A percentile compares a stretch with the other conserved stretches of the same genome.
These are phyloP conservation scores for Phenganax stokvisi DNA, from an alignment of 92 coral and sea anemone genomes.

Conservation along the genomic window DNA sequence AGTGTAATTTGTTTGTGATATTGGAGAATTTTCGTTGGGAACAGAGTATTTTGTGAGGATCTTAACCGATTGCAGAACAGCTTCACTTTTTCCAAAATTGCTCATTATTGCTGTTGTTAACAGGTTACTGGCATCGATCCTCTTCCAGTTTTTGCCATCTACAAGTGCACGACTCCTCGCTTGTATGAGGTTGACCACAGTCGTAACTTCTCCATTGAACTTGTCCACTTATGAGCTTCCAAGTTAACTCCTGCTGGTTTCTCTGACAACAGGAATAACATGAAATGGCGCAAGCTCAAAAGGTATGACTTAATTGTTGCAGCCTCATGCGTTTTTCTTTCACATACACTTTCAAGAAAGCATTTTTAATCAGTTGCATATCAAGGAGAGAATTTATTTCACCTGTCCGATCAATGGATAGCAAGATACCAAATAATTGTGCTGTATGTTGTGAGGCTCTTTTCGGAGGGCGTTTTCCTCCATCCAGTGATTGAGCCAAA, in stretches of 20 bases:
- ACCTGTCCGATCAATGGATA: conserved; percentile 6
- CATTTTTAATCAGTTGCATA: background rate
- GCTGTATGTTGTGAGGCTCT: conserved; percentile 5
- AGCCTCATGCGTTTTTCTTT: conserved; percentile 32
- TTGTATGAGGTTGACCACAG: conserved; percentile 54
- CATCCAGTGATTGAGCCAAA: conserved; percentile 1
- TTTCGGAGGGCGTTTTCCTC: conserved; percentile 16
- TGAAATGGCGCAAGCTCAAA: conserved; percentile 55
- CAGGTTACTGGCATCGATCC: conserved; percentile 24
- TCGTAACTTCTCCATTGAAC: conserved; percentile 41
- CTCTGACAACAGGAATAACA: conserved; percentile 43
- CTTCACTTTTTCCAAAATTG: conserved; percentile 44
- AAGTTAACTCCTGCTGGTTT: conserved; percentile 26
- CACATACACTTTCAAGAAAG: conserved; percentile 4
- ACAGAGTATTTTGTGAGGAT: conserved; percentile 37
- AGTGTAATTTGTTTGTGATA: conserved; percentile 46
- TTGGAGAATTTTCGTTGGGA: background rate
- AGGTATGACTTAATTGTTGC: conserved; percentile 53
- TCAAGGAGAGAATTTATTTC: conserved; percentile 13
- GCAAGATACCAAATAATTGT: background rate
- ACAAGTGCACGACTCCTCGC: conserved; percentile 39
- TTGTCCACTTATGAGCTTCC: conserved; percentile 18
- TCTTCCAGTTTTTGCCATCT: conserved; percentile 59
- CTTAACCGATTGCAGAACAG: conserved; percentile 44
- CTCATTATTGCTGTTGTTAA: conserved; percentile 46